Conservation (phyloP, 2,113 vertebrate genomes). For the Gracilinanus agilis region DNA sequence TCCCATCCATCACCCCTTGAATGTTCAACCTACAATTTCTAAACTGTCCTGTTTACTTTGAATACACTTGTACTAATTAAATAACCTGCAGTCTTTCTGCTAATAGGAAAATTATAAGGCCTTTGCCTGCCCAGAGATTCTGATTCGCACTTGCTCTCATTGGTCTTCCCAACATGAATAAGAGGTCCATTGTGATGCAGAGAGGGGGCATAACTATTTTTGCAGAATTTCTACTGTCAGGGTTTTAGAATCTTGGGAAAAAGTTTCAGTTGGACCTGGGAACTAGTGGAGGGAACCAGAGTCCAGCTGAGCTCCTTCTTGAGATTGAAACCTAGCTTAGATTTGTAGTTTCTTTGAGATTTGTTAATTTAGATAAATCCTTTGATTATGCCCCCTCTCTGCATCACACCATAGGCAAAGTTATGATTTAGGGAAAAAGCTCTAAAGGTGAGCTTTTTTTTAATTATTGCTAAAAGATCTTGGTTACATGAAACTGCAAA, state of each 20-base stretch:
- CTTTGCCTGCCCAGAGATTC: background rate
- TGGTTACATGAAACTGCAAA: constrained; percentile 14
- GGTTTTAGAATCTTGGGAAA: too few species aligned
- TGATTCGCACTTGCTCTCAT: background rate
- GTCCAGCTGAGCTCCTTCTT: too few species aligned
- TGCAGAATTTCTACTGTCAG: too few species aligned
- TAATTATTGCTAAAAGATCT: constrained; percentile 41
- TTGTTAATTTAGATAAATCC: too few species aligned
- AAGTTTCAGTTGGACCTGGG: too few species aligned
- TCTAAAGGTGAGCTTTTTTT: background rate
- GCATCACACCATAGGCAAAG: too few species aligned
- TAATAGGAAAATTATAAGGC: background rate
- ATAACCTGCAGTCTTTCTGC: background rate
- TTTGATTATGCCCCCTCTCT: too few species aligned
- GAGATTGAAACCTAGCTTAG: too few species aligned
- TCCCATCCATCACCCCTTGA: background rate
- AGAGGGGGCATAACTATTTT: too few species aligned
- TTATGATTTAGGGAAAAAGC: background rate
- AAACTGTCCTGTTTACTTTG: background rate
- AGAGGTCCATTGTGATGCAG: too few species aligned
- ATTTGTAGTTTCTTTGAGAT: too few species aligned
- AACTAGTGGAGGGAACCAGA: too few species aligned
- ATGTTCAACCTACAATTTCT: background rate
- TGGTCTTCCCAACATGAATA: background rate
- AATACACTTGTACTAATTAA: background rate